Evolutionary conservation across 2,113 vertebrate genomes (phyloP).

Genomic region (Perca schrenkii): DNA sequence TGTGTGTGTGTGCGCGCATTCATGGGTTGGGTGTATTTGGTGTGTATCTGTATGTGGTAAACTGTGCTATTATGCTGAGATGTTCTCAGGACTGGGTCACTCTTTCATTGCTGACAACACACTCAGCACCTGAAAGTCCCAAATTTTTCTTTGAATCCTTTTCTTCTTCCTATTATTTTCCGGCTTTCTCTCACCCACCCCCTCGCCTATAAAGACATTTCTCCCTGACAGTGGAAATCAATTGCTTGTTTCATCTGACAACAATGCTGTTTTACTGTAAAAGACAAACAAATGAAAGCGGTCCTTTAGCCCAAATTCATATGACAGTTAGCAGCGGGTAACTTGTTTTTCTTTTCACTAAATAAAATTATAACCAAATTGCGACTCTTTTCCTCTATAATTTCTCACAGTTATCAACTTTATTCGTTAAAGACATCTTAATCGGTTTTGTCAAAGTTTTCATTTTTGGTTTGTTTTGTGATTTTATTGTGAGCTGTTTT

Average conservation of each 20-base stretch:
- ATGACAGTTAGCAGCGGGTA: slow-evolving; percentile 31
- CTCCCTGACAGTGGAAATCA: slow-evolving; percentile 59
- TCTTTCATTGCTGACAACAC: slow-evolving; percentile 58
- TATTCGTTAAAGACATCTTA: slow-evolving; percentile 41
- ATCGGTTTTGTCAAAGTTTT: slow-evolving; percentile 18
- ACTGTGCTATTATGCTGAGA: slow-evolving; percentile 61
- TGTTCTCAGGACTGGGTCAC: slow-evolving; percentile 56
- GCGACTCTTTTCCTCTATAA: neutral
- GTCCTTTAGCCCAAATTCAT: slow-evolving; percentile 2
- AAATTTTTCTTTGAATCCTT: neutral
- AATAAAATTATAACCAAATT: slow-evolving; percentile 36
- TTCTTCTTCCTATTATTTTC: neutral
- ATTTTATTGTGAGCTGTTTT: slow-evolving; percentile 18
- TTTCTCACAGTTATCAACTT: slow-evolving; percentile 28
- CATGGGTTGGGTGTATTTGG: neutral
- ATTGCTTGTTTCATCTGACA: slow-evolving; percentile 65
- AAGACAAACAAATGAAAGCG: slow-evolving; percentile 45
- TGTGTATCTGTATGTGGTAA: slow-evolving; percentile 36
- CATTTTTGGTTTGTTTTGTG: slow-evolving; percentile 4
- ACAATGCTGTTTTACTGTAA: slow-evolving; percentile 44
- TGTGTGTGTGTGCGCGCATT: neutral
- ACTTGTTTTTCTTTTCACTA: slow-evolving; percentile 11
- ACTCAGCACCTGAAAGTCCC: slow-evolving; percentile 5
- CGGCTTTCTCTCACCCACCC: neutral
- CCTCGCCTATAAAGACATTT: slow-evolving; percentile 44